A percentile compares a stretch with the other conserved stretches of the same genome.
Conservation (phyloP, 2,797 vertebrate genomes). For the Notoglanidium macrostoma region DNA sequence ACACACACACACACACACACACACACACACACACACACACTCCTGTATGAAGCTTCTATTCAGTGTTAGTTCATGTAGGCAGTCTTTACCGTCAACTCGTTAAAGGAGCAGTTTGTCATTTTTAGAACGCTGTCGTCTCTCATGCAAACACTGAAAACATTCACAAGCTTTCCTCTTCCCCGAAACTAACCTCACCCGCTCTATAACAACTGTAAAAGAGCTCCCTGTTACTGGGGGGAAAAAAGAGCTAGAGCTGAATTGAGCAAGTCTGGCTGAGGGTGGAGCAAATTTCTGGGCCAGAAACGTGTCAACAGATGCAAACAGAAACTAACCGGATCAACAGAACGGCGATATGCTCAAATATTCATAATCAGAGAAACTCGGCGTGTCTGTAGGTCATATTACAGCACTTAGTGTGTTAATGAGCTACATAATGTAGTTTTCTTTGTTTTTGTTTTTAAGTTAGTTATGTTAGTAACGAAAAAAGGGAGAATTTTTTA, state of each 20-base stretch:
- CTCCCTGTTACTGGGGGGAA: neutral
- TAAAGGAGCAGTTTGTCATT: slow-evolving; percentile 19
- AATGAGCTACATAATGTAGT: neutral
- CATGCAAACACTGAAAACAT: neutral
- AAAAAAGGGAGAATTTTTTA: neutral
- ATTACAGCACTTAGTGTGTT: too few relatives aligned
- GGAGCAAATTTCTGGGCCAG: neutral
- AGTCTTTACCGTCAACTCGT: slow-evolving; percentile 13
- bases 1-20: neutral
- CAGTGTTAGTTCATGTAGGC: slow-evolving; percentile 11
- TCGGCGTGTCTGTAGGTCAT: neutral
- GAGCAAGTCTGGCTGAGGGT: neutral
- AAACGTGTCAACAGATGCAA: neutral
- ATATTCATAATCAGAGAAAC: neutral
- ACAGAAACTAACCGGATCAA: neutral
- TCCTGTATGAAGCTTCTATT: slow-evolving; percentile 19
- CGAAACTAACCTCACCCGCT: neutral
- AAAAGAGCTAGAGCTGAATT: neutral
- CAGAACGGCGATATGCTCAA: neutral
- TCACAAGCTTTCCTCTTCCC: neutral
- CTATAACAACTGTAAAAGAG: neutral
- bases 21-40: slow-evolving; percentile 7
- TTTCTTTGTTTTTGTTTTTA: neutral
- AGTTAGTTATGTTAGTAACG: neutral
- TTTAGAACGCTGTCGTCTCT: neutral